Base-by-base conservation (phyloP, 2,888 invertebrate genomes). In the Bimastos eiseni region DNA sequence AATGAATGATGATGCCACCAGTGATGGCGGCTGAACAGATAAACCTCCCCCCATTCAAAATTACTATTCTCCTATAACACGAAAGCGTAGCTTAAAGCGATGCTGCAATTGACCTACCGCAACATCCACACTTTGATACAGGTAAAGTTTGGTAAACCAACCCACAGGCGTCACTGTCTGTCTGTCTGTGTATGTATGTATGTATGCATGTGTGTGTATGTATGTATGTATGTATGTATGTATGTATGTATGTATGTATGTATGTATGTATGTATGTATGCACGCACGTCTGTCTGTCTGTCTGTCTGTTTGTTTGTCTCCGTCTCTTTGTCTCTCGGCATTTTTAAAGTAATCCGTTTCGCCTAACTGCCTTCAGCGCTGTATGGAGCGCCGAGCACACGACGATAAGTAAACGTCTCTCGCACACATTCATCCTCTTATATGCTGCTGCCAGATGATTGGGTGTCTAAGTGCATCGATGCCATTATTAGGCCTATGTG, bases 191-290 rank as follows among this genome's bases (percentile, higher is more conserved):
- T 89, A 15, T 89, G 55, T 89, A 55, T 89, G 49, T 89, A 3
- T 55, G 49, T 89, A 17, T 49, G 49, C n/a, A 1, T 89, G n/a
- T 84, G 90, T 90, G 83, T 89, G 70, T 90, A 88, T 91, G 83
- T 91, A 89, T 91, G 37, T 89, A 83, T 91, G n/a, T 83, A 55
- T 89, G 2, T 90, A 24, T 90, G 13, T 89, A 38, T 83, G 38
- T 90, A 8, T 90, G 33, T 83, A 38, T 37, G 24, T 84, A 38
- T 30, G 19, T 30, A 41, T 37, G 36, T 89, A 15, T 89, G 6
- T 89, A 0, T 84, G 17, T 84, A 33, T 84, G 33, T 84, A 5
- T 84, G 19, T 84, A 5, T 84, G 24, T 36, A 5, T 36, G 3
- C 19, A 33, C 34, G 34, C 34, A 33, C 34, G 33, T 36, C 86